Percentiles rank a stretch among this genome's conserved stretches.
phyloP scores from a whole-genome alignment of 2,797 vertebrate genomes.

The Urosaurus nigricauda region DNA sequence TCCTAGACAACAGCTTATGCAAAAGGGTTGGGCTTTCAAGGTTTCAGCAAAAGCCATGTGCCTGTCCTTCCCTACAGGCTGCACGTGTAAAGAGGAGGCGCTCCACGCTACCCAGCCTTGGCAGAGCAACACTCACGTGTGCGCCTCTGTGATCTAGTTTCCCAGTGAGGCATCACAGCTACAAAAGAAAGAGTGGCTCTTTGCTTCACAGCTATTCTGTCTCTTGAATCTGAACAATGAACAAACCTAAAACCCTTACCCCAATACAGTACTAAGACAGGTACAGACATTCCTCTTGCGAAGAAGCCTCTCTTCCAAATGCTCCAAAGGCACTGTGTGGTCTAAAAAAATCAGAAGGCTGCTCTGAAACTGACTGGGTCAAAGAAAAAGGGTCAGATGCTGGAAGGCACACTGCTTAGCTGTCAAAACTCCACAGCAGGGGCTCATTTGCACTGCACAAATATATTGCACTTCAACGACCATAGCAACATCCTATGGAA shows the following conservation, averaged over 20 bases:
- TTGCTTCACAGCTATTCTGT: not conserved
- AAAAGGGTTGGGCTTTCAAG: conserved; percentile 61
- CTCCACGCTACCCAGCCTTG: conserved; percentile 53
- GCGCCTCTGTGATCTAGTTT: conserved; percentile 50
- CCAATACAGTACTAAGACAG: rapidly evolving
- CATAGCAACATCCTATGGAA: no score
- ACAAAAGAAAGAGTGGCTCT: not conserved
- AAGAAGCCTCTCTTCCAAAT: not conserved
- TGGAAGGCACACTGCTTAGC: not conserved
- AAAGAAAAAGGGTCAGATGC: not conserved
- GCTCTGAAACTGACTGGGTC: not conserved
- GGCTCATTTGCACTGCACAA: no score
- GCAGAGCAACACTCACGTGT: conserved; percentile 64
- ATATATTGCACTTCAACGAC: no score
- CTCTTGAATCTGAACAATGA: not conserved
- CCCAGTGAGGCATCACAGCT: conserved; percentile 30
- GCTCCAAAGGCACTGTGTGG: not conserved
- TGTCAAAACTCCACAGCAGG: not conserved
- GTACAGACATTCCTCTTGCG: not conserved
- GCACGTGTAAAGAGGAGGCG: conserved; percentile 74
- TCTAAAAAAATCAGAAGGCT: not conserved
- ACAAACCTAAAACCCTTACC: not conserved
- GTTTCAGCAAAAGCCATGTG: conserved; percentile 49
- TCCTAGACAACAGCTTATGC: conserved; percentile 70
- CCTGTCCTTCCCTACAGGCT: not conserved